Base-by-base conservation (phyloP, 2,113 vertebrate genomes). In the Chloebia gouldiae region DNA sequence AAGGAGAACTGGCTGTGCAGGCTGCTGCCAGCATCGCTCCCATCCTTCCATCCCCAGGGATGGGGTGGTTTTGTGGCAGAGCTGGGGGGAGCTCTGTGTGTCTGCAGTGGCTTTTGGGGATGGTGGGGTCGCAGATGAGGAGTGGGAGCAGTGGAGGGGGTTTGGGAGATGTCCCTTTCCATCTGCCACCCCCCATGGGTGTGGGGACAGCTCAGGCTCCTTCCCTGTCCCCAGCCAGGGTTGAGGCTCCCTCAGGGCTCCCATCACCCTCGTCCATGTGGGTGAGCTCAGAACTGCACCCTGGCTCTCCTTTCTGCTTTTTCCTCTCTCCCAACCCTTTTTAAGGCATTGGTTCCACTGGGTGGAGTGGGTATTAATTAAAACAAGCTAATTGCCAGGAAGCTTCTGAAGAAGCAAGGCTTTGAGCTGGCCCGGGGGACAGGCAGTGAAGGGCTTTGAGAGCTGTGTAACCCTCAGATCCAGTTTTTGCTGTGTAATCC, bases 231-330 rank as follows among this genome's bases (percentile, higher is more conserved):
- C 37, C 17, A 15, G 7, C 18, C 2, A 19, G 33, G 66, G 37
- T 2, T 2, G 15, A 17, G 25, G 18, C 23, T 37, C 37, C 11
- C 9, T 3, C 13, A 0, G 16, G 33, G 45, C 24, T 73, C 16
- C 22, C 21, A 6, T 0, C 9, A 6, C 4, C 4, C 22, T 39
- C 15, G 5, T 10, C 49, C 50, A 3, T 15, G 14, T 1, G 27
- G 65, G 31, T 39, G 45, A 63, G 30, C 35, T 18, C 37, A 65
- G 50, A 44, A 4, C 73, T 40, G 6, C 37, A 15, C 4, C 20
- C 10, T 45, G 27, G 4, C 11, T 44, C 30, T 66, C 6, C 40
- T 49, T 33, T 27, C 1, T 5, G 17, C 2, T 8, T n/a, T 33
- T 20, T 25, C 7, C 18, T 42, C 45, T 73, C 25, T 37, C 28